Base-by-base conservation (phyloP, 2,113 vertebrate genomes). In the Dasyprocta punctata region DNA sequence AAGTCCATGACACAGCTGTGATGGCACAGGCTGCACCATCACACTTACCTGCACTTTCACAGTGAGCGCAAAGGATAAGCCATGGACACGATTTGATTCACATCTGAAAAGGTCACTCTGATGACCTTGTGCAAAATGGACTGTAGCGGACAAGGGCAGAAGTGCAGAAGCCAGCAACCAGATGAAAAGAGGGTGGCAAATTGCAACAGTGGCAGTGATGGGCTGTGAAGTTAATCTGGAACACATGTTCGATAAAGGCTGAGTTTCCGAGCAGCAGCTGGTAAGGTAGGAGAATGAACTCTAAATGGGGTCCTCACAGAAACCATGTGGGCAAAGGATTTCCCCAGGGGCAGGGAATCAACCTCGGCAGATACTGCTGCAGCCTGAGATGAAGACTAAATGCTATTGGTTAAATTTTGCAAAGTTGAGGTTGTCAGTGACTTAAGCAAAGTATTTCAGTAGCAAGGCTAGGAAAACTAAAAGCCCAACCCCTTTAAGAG, bases 191-290 rank as follows among this genome's bases (percentile, higher is more conserved):
- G 6, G 2, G n/a, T 0, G 11, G 95, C 3, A 11, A 28, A 3
- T 8, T 1, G 77, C 81, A 36, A 61, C 54, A 0, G 0, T 0
- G 30, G 49, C 2, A 3, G 65, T 52, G 26, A 52, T 0, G 16
- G 56, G 20, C 0, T 1, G 13, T 12, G 28, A 13, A 10, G 58
- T 12, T 7, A 3, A 60, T 1, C 0, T 19, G 41, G 56, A 86
- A 0, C 0, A 13, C 1, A 0, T 1, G 0, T 0, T 8, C 6
- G n/a, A 3, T 0, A 36, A 56, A 52, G 38, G 82, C 20, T 19
- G 60, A 49, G 26, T 49, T 47, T 44, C 49, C 4, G 5, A 73
- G 41, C 16, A 36, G 38, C 26, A 30, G 65, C 30, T 1, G 8
- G 30, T 13, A 30, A 17, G 63, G 5, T 3, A 1, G 14, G 61